Base-by-base conservation (phyloP, 2,888 invertebrate genomes). In the Lasioglossum villosulum region DNA sequence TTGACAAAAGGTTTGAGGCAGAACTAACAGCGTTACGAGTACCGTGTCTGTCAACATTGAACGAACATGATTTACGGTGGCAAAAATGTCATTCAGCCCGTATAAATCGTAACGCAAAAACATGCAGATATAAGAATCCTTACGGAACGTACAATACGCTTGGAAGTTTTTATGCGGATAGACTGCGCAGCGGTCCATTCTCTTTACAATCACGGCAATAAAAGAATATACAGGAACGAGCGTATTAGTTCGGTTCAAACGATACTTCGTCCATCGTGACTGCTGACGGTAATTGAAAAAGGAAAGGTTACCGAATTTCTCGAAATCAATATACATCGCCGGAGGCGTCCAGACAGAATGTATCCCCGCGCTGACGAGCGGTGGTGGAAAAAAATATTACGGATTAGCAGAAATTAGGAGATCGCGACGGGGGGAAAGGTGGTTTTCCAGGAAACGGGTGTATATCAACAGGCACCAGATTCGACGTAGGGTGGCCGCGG, bases 391-490 rank as follows among this genome's bases (percentile, higher is more conserved):
- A 27, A 70, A 27, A 27, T 52, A 59, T 3, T 52, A 45, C 6
- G 23, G n/a, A 68, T 42, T 74, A 23, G 45, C 19, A 30, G n/a
- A 56, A 42, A 68, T 63, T 63, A 19, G 56, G 63, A 30, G 63
- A 16, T 19, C 19, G 19, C 16, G 14, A 37, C 23, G 30, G 12
- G 52, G 23, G 63, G 30, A 52, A 59, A 37, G 16, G 19, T 39
- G 37, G 14, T n/a, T 70, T 39, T n/a, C 5, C 5, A n/a, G 0
- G 14, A 4, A 19, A 78, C 48, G 16, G 37, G 48, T 56, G 80
- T 87, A 84, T 90, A 84, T 90, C 89, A 89, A 89, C 90, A 88
- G 89, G 90, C 89, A 83, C 74, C 63, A 19, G 75, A 56, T 77
- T 70, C 56, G 70, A 72, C 79, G 78, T 76, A 70, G 42, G 37